Conservation (phyloP, 2,113 vertebrate species). For the Nibea coibor region DNA sequence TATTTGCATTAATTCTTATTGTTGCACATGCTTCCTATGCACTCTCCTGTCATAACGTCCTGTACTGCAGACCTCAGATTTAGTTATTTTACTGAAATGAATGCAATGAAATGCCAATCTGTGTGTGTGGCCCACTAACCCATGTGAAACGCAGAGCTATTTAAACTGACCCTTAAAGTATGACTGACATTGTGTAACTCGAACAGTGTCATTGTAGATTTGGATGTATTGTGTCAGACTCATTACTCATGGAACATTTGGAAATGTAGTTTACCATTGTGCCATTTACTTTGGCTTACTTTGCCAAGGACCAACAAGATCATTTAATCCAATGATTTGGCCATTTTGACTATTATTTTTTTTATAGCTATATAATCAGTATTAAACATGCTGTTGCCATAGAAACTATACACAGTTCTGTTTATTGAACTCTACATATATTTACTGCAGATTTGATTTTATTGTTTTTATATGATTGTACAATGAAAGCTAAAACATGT, state of each 20-base stretch:
- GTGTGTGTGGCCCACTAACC: neutral
- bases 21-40: constrained; percentile 3
- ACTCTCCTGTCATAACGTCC: neutral
- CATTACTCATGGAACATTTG: neutral
- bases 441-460: neutral
- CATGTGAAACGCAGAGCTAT: neutral
- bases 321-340: neutral
- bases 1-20: neutral
- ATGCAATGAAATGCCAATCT: constrained; percentile 13
- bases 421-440: neutral
- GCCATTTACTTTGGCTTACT: neutral
- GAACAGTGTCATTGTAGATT: neutral
- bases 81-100: neutral
- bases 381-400: neutral
- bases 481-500: neutral
- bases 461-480: constrained; percentile 1
- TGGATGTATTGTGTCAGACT: constrained; percentile 11
- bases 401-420: neutral
- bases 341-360: neutral
- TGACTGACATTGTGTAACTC: neutral
- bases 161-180: neutral
- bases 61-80: neutral
- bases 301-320: neutral
- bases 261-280: neutral
- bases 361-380: constrained; percentile 14